These are phyloP conservation scores for Philonicus albiceps DNA, from an alignment of 2,888 invertebrate species.

Conservation along the genomic window DNA sequence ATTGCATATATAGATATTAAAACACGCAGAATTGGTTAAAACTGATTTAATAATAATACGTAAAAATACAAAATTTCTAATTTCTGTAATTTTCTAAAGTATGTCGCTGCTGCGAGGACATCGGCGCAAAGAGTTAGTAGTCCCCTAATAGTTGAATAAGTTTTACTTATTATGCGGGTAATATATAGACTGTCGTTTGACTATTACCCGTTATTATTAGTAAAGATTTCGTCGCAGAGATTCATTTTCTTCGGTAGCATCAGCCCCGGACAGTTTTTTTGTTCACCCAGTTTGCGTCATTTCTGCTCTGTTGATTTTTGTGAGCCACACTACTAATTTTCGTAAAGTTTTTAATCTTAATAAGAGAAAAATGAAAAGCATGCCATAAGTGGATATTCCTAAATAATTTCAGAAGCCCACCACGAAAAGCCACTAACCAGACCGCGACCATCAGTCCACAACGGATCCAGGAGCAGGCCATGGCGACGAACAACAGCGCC, in stretches of 20 bases:
- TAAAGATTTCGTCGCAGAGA: background rate
- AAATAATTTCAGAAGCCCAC: constrained; percentile 61
- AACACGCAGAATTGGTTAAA: too few relatives aligned
- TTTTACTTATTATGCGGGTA: too few relatives aligned
- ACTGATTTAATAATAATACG: too few relatives aligned
- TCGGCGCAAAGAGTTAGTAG: too few relatives aligned
- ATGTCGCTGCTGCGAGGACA: too few relatives aligned
- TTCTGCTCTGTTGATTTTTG: background rate
- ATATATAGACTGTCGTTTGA: too few relatives aligned
- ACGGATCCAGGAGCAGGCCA: background rate
- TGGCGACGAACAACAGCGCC: constrained; percentile 45
- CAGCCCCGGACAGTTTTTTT: background rate
- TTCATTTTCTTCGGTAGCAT: background rate
- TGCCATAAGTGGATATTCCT: constrained; percentile 55
- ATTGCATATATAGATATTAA: too few relatives aligned
- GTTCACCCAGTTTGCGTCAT: background rate
- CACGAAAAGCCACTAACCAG: constrained; percentile 10
- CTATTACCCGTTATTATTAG: too few relatives aligned
- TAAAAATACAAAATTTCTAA: too few relatives aligned
- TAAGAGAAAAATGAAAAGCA: background rate
- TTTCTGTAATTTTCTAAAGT: too few relatives aligned
- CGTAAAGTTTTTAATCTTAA: background rate
- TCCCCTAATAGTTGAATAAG: too few relatives aligned
- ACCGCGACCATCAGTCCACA: background rate
- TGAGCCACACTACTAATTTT: background rate